Evolutionary conservation across 2,888 invertebrate species (phyloP).

Genomic region (Leucophora obtusa): DNA sequence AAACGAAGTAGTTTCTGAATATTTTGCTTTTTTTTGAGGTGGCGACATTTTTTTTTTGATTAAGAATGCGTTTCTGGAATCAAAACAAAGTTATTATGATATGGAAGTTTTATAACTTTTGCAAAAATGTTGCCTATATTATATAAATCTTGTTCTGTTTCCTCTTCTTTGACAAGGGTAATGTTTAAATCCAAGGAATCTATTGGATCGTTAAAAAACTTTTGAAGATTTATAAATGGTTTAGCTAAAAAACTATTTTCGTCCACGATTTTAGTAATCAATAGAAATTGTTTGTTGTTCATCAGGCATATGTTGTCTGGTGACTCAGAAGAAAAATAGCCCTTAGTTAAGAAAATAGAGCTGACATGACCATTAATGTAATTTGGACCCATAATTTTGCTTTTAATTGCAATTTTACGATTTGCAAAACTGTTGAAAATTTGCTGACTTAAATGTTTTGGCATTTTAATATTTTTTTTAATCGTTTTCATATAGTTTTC

Average conservation of each 20-base stretch:
- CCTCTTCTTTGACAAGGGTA: background rate
- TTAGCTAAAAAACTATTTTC: background rate
- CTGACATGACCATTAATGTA: background rate
- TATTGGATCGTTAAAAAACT: no score
- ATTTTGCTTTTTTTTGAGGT: no score
- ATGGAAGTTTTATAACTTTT: slow-evolving; percentile 1
- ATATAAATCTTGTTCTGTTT: background rate
- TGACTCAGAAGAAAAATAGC: background rate
- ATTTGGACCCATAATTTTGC: background rate
- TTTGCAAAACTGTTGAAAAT: background rate
- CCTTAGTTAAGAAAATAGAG: background rate
- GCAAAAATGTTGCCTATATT: background rate
- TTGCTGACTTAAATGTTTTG: background rate
- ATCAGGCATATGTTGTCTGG: background rate
- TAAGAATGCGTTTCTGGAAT: slow-evolving; percentile 1
- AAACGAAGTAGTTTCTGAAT: no score
- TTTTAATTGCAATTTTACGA: background rate
- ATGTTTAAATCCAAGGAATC: no score
- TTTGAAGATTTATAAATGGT: background rate
- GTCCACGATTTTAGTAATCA: background rate
- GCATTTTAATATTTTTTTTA: background rate
- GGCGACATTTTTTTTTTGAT: no score
- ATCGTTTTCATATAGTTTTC: slow-evolving; percentile 10
- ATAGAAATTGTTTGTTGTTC: background rate
- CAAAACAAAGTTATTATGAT: no score